Evolutionary conservation across 2,888 invertebrate species (phyloP).

Genomic region (Cantharis nigra): DNA sequence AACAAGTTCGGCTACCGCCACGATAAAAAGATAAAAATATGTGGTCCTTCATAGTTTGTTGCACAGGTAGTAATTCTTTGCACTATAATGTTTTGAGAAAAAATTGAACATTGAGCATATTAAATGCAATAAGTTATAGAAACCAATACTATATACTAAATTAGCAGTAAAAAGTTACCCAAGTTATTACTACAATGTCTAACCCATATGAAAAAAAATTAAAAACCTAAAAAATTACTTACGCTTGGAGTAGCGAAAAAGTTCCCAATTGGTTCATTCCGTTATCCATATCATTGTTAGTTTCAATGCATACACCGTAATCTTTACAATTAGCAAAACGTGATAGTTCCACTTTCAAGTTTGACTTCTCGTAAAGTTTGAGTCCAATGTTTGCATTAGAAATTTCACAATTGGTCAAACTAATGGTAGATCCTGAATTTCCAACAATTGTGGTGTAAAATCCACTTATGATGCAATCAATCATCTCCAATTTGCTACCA

Average conservation of each 20-base stretch:
- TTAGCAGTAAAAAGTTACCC: background rate
- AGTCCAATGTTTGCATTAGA: slow-evolving; percentile 48
- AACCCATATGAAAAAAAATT: background rate
- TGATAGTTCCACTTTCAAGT: slow-evolving; percentile 48
- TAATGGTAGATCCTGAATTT: slow-evolving; percentile 53
- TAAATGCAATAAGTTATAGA: no score
- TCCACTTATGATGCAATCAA: slow-evolving; percentile 57
- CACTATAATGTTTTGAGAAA: no score
- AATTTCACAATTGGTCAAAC: slow-evolving; percentile 48
- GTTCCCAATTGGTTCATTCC: slow-evolving; percentile 37
- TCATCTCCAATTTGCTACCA: slow-evolving; percentile 54
- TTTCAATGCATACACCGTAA: slow-evolving; percentile 60
- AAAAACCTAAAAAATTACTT: slow-evolving; percentile 33
- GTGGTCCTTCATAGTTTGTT: no score
- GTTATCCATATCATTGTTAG: slow-evolving; percentile 45
- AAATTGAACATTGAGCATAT: no score
- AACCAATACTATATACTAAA: background rate
- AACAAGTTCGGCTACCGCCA: no score
- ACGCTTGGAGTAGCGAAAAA: slow-evolving; percentile 48
- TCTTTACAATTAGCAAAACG: slow-evolving; percentile 55
- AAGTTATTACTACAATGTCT: background rate
- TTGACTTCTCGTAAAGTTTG: slow-evolving; percentile 56
- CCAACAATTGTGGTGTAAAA: slow-evolving; percentile 60
- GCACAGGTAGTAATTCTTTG: no score
- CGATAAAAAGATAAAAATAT: no score